Base-by-base conservation (phyloP, 2,888 invertebrate species). In the Ophioninae sp. region DNA sequence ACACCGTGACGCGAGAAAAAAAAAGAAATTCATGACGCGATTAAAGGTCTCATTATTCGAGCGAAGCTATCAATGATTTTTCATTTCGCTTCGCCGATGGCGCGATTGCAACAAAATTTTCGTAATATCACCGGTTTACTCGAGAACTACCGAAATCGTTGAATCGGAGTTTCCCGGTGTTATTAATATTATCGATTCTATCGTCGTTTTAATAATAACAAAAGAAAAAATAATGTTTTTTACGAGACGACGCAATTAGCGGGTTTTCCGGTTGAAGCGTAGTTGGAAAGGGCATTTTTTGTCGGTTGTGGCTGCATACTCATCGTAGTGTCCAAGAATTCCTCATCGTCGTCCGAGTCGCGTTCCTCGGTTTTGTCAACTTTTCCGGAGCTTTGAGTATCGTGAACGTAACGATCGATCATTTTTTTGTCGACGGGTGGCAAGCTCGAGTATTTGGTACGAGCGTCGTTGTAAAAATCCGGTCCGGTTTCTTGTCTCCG, bases 281-380 rank as follows among this genome's bases (percentile, higher is more conserved):
- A 91, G 61, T 76, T 87, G 6, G 91, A 91, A 8, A 92, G 76
- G 5, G 93, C 92, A 75, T 86, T 89, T 72, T 90, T 89, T 37
- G 88, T 83, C 13, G 86, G 58, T 17, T 87, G 85, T 61, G 88
- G 79, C 44, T 79, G 88, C 90, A 92, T 89, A 64, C 87, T 92
- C 7, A 89, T 83, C 13, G 93, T 92, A 5, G 93, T 93, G 63
- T 93, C 93, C 71, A 93, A 86, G 82, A 90, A 93, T 80, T 91
- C 92, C 7, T 93, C 93, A 61, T 93, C 92, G 51, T 91, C 90
- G 44, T 92, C 91, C 41, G 87, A 89, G 2, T 76, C 85, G 23
- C 82, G 83, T 41, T 84, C 84, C 51, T 76, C 85, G 41, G 73
- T 69, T 37, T 68, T 86, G 0, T 79, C 71, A 30, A 67, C 65